Evolutionary conservation across 2,797 vertebrate species (phyloP), one percentile per base, ranked within the genome.

Genomic region (Benthosema pterotum): DNA sequence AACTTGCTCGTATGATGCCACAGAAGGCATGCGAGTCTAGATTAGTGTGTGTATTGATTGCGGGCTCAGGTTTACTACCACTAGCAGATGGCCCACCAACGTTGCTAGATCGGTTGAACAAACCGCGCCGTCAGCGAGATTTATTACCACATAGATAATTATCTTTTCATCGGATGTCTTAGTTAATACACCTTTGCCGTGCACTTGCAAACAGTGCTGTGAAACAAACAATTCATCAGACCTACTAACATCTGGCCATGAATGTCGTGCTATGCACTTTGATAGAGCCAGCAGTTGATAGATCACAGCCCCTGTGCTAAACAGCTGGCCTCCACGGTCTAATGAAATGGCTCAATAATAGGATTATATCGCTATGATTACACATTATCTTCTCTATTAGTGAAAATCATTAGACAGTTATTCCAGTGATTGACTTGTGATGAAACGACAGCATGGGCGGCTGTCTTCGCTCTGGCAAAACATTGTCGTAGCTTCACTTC

Each of bases 21-120:
- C 71, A 85, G 70, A 69, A 77, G 76, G 57, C 62, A 42, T 56
- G 59, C 52, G 53, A 69, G 68, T 77, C 55, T 65, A 69, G 65
- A 83, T 82, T 65, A 75, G 71, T 3, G 11, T 47, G 42, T 42
- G 25, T 48, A 80, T 77, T 72, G 75, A 82, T 84, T 65, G 53
- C 66, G 45, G 45, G 57, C 55, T 75, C 45, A 57, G 59, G 52
- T 66, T 63, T 50, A 60, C 57, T 60, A 28, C 55, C 22, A 68
- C 66, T 63, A 68, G 54, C 80, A 84, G 75, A 75, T 65, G 59
- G 52, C 52, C 51, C 18, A 52, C 61, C 65, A 56, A 32, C 49
- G 43, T 65, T 47, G 14, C 49, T 63, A 79, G 58, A 73, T 75
- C 69, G 66, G 60, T 75, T 45, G 47, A 70, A 55, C 52, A 69